Evolutionary conservation across 2,797 vertebrate genomes (phyloP).

Genomic region (Cichlasoma orientale): DNA sequence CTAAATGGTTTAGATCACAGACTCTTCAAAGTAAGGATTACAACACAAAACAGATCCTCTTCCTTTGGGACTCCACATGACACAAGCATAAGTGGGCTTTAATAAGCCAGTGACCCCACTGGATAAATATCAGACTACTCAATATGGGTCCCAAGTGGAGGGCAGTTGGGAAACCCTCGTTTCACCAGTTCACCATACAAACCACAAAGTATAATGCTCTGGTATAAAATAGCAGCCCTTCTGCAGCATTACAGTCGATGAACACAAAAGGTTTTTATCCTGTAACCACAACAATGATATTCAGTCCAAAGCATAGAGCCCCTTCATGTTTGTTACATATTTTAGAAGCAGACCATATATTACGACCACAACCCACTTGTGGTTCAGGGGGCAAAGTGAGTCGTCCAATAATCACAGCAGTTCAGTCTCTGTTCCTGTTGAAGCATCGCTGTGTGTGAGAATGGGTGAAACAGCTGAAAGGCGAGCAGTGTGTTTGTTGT

Average conservation of each 20-base stretch:
- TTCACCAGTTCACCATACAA: conserved; percentile 31
- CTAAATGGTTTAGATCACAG: conserved; percentile 40
- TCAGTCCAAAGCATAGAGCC: neutral
- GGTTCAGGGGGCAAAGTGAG: neutral
- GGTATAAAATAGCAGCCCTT: conserved; percentile 21
- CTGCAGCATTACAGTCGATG: neutral
- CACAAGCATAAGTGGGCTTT: conserved; percentile 42
- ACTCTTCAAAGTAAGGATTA: conserved; percentile 40
- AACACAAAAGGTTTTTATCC: conserved; percentile 32
- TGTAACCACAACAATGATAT: conserved; percentile 32
- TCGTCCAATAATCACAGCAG: neutral
- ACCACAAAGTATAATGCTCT: conserved; percentile 35
- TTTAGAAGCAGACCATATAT: neutral
- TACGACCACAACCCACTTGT: neutral
- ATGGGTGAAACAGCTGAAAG: neutral
- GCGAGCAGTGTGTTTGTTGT: neutral
- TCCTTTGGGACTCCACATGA: conserved; percentile 43
- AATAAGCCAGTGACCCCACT: conserved; percentile 45
- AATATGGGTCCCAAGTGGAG: conserved; percentile 30
- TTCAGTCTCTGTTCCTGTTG: neutral
- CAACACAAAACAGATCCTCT: conserved; percentile 32
- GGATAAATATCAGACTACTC: conserved; percentile 50
- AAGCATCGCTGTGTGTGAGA: neutral
- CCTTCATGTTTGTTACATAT: neutral
- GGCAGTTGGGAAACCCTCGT: conserved; percentile 32